Percentiles rank a stretch among this genome's conserved stretches.
These are phyloP conservation scores for Cordylochernes scorpioides DNA, from an alignment of 2,888 invertebrate genomes.

Conservation along the genomic window DNA sequence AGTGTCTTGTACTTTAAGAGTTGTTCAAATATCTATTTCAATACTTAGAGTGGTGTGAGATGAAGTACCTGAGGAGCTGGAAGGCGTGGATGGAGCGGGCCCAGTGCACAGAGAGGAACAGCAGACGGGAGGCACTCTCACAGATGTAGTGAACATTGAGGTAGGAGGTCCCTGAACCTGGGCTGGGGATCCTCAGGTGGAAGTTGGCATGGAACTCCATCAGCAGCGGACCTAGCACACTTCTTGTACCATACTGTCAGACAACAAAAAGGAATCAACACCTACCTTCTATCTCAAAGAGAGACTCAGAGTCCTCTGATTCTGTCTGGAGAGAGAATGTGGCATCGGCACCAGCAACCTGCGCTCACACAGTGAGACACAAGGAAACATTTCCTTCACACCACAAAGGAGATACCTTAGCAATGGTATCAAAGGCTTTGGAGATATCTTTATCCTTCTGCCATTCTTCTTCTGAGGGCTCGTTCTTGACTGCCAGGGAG, in stretches of 20 bases:
- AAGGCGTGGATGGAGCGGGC: conserved; percentile 55
- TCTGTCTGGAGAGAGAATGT: conserved; percentile 16
- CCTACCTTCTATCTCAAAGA: conserved; percentile 20
- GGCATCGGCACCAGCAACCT: no score
- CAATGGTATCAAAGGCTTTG: conserved; percentile 43
- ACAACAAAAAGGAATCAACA: neutral
- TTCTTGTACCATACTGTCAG: no score
- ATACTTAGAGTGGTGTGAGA: neutral
- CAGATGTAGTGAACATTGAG: conserved; percentile 79
- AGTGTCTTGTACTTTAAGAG: conserved; percentile 27
- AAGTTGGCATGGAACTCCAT: conserved; percentile 41
- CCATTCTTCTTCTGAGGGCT: conserved; percentile 16
- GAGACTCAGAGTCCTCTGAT: conserved; percentile 16
- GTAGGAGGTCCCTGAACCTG: conserved; percentile 37
- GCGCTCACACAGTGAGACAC: no score
- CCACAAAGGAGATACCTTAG: conserved; percentile 28
- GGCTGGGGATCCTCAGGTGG: conserved; percentile 41
- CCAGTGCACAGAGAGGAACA: conserved; percentile 76
- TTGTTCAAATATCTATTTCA: conserved; percentile 26
- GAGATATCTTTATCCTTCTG: conserved; percentile 38
- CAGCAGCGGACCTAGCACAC: conserved; percentile 33
- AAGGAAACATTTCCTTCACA: no score
- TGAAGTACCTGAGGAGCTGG: conserved; percentile 37
- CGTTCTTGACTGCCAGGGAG: conserved; percentile 22
- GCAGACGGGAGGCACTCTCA: conserved; percentile 69